Evolutionary conservation across 1,140 invertebrate genomes (phyloP).

Genomic region (Brachionus asplanchnoidis): DNA sequence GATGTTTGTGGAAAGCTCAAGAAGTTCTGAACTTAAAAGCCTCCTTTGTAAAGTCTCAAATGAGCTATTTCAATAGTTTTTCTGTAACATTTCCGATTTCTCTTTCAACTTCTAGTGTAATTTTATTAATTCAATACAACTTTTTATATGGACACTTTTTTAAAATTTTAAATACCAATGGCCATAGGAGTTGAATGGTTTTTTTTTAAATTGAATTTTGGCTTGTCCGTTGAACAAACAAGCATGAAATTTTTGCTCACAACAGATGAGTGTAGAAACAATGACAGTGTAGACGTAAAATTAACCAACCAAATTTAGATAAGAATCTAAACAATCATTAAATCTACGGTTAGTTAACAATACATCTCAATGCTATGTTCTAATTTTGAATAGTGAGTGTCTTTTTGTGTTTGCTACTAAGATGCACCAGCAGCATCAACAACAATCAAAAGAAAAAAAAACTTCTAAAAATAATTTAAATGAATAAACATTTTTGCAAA

Average conservation of each 20-base stretch:
- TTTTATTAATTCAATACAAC: no score
- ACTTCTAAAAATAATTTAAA: background rate
- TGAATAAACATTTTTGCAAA: background rate
- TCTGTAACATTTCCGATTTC: no score
- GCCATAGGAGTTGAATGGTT: no score
- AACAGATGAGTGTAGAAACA: background rate
- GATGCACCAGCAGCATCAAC: background rate
- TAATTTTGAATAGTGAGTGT: background rate
- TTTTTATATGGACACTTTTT: no score
- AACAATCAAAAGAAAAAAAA: background rate
- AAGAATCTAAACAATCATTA: background rate
- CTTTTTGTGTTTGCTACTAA: background rate
- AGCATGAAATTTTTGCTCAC: background rate
- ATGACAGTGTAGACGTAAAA: slow-evolving; percentile 41
- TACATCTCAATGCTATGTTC: slow-evolving; percentile 40
- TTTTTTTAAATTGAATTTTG: no score
- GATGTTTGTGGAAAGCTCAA: no score
- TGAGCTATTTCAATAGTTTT: no score
- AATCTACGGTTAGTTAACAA: slow-evolving; percentile 42
- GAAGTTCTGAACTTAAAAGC: no score
- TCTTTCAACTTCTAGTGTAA: no score
- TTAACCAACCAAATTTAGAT: slow-evolving; percentile 38
- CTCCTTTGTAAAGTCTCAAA: no score
- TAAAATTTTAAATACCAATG: no score
- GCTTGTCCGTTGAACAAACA: no score